A percentile compares a stretch with the other conserved stretches of the same genome.
These are phyloP conservation scores for Thymelicus lineola DNA, from an alignment of 2,888 invertebrate genomes.

Conservation along the genomic window DNA sequence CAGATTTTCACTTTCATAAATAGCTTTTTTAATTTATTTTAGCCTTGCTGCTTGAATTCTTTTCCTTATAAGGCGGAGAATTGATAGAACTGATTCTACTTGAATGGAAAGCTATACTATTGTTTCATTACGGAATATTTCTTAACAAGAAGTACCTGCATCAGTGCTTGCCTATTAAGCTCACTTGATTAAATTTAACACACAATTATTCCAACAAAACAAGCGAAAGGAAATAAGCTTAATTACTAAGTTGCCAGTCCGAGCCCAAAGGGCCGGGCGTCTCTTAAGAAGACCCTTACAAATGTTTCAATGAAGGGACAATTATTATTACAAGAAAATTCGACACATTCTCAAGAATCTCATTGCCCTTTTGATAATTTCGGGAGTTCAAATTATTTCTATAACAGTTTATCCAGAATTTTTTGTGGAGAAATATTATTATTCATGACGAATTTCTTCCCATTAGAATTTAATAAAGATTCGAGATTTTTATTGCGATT, in stretches of 20 bases:
- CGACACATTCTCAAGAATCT: constrained; percentile 64
- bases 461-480: not conserved
- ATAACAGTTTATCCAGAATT: not conserved
- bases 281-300: constrained; percentile 71
- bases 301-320: constrained; percentile 73
- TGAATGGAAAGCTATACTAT: not conserved
- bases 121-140: not conserved
- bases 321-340: constrained; percentile 74
- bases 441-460: too few relatives aligned
- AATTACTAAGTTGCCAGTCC: constrained; percentile 78
- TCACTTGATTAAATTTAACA: constrained; percentile 53
- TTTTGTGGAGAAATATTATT: not conserved
- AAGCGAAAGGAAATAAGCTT: constrained; percentile 78
- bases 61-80: not conserved
- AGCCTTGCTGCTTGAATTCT: constrained; percentile 49
- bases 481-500: not conserved
- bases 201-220: constrained; percentile 70
- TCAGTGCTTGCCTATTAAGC: constrained; percentile 39
- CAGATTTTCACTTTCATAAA: constrained; percentile 67
- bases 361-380: constrained; percentile 50
- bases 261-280: constrained; percentile 65
- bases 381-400: constrained; percentile 26
- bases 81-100: not conserved
- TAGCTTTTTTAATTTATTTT: constrained; percentile 62
- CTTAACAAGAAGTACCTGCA: constrained; percentile 30